Evolutionary conservation across 2,888 invertebrate genomes (phyloP).

Genomic region (Notocelia uddmanniana): DNA sequence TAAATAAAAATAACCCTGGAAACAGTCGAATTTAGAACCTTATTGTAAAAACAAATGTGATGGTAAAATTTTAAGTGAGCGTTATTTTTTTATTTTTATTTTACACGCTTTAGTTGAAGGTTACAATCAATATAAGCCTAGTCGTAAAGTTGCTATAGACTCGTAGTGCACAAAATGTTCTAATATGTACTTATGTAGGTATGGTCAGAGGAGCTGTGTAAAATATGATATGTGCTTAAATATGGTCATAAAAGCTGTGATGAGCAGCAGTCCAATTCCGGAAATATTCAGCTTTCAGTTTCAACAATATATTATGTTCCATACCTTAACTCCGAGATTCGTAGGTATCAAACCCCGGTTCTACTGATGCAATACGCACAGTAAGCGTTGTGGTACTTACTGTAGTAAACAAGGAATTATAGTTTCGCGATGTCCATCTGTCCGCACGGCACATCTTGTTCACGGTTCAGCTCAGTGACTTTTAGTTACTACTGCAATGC

Average conservation of each 20-base stretch:
- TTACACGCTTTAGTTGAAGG: conserved; percentile 28
- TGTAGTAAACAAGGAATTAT: too few species aligned
- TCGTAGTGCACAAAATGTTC: not conserved
- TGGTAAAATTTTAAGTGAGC: not conserved
- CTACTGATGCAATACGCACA: not conserved
- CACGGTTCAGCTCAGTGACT: too few species aligned
- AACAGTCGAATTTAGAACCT: not conserved
- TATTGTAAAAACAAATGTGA: not conserved
- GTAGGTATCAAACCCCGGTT: not conserved
- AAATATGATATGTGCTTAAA: not conserved
- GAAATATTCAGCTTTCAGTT: not conserved
- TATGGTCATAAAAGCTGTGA: not conserved
- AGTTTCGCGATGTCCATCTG: too few species aligned
- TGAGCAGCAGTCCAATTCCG: not conserved
- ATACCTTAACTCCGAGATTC: not conserved
- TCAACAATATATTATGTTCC: not conserved
- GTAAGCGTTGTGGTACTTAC: not conserved
- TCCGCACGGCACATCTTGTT: too few species aligned
- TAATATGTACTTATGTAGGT: not conserved
- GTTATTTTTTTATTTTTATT: conserved; percentile 23
- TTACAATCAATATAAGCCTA: conserved; percentile 10
- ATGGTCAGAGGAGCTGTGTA: not conserved
- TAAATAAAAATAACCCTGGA: not conserved
- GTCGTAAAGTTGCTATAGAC: conserved; percentile 3
- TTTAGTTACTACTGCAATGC: too few species aligned